A percentile compares a stretch with the other conserved stretches of the same genome.
phyloP scores from a whole-genome alignment of 2,113 vertebrate genomes.

The Catharus bicknelli region DNA sequence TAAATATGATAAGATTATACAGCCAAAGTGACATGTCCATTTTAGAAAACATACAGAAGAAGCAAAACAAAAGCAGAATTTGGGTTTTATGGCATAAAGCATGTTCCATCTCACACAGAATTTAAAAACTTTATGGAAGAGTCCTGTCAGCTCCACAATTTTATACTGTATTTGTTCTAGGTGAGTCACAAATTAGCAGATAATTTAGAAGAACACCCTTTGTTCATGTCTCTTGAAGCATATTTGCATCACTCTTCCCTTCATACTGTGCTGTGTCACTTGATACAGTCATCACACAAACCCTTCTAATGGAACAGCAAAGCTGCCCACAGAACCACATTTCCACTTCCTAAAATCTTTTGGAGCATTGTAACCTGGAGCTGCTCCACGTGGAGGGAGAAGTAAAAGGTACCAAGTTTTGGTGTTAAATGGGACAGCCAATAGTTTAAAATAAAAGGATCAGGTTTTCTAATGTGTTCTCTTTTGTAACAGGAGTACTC shows the following conservation, averaged over 20 bases:
- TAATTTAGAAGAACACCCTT: not conserved
- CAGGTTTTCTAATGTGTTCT: not conserved
- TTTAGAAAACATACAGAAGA: conserved; percentile 19
- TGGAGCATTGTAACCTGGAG: not conserved
- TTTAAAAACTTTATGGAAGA: not conserved
- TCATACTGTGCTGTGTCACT: not conserved
- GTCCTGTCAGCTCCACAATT: not conserved
- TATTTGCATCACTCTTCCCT: not conserved
- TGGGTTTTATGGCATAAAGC: not conserved
- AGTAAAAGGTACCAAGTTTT: not conserved
- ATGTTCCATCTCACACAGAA: not conserved
- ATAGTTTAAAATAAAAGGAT: not conserved
- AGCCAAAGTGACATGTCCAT: conserved; percentile 26
- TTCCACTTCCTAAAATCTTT: not conserved
- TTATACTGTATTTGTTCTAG: not conserved
- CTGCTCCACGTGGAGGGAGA: not conserved
- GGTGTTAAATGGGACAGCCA: not conserved
- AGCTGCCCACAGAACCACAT: not conserved
- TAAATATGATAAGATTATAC: conserved; percentile 51
- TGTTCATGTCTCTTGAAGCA: not conserved
- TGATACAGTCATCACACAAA: not conserved
- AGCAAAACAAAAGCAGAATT: not conserved
- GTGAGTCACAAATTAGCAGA: not conserved
- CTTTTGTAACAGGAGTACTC: not conserved
- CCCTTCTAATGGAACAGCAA: not conserved